Base-by-base conservation (phyloP, 2,113 vertebrate genomes). In the Baryphthengus martii region DNA sequence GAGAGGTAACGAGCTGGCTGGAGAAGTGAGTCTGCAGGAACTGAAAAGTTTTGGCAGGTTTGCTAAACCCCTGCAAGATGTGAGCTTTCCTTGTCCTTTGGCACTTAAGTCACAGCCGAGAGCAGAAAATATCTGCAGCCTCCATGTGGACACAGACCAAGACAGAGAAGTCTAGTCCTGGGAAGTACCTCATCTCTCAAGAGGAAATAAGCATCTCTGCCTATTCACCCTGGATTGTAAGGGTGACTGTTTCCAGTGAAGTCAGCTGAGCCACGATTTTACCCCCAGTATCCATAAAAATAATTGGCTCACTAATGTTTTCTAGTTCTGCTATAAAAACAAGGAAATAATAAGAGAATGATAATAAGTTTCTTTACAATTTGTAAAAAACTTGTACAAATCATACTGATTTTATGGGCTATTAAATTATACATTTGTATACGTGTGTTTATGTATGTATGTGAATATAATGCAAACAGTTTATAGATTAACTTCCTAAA, bases 221-320 rank as follows among this genome's bases (percentile, higher is more conserved):
- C 28, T 61, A 11, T 70, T 65, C n/a, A 58, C 9, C 4, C 13
- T 24, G 13, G 13, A 24, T 7, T 33, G 3, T 67, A 78, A 88
- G 31, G 11, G 19, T 84, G 50, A 82, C 13, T n/a, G 3, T 75
- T 89, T 88, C 74, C 66, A 53, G 12, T n/a, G 7, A 44, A 78
- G 29, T 82, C 44, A 87, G 28, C 37, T 67, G 62, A 61, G 40
- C 15, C 26, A 61, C 18, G 15, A 2, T 52, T 91, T 89, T 65
- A 19, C 21, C 13, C 4, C n/a, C 13, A 3, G 1, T 45, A 44
- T 18, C 33, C 6, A 1, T 67, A 39, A 42, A 1, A 75, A 6
- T 73, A 45, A 17, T 75, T 80, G n/a, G 8, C 40, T 62, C 13
- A 26, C 13, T 40, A 9, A 42, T 74, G 53, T 89, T 74, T 70